Conservation (phyloP, 2,888 invertebrate species). For the Nephrotoma guestfalica region DNA sequence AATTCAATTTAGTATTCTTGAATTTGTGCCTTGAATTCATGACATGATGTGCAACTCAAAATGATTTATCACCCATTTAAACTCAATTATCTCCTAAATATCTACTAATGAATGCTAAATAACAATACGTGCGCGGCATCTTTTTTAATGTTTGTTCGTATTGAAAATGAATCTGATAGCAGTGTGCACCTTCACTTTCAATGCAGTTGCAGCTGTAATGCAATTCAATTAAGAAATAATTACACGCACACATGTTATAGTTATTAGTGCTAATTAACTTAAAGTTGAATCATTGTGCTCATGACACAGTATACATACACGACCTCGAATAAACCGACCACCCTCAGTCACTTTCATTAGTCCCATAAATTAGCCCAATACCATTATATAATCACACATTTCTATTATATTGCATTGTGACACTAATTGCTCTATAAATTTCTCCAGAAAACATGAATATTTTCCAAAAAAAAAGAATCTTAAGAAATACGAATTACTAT, state of each 20-base stretch:
- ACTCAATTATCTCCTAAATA: neutral
- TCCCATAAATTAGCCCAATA: neutral
- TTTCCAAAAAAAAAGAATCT: neutral
- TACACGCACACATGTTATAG: too few species aligned
- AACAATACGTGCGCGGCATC: neutral
- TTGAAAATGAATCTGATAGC: neutral
- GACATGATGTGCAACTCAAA: neutral
- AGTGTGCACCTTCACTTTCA: too few species aligned
- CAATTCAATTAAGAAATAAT: too few species aligned
- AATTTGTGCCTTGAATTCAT: neutral
- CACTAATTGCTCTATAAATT: neutral
- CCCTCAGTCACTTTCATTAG: neutral
- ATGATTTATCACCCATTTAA: neutral
- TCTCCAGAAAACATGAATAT: neutral
- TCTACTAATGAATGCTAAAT: neutral
- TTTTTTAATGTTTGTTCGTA: neutral
- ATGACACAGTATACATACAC: too few species aligned
- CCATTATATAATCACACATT: neutral
- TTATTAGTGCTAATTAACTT: too few species aligned
- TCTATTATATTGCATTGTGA: neutral
- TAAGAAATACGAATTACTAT: neutral
- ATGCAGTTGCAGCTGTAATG: too few species aligned
- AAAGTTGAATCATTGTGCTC: neutral
- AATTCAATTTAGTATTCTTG: neutral
- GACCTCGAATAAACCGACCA: neutral